Base-by-base conservation (phyloP, 2,888 invertebrate genomes). In the Panzeria rudis region DNA sequence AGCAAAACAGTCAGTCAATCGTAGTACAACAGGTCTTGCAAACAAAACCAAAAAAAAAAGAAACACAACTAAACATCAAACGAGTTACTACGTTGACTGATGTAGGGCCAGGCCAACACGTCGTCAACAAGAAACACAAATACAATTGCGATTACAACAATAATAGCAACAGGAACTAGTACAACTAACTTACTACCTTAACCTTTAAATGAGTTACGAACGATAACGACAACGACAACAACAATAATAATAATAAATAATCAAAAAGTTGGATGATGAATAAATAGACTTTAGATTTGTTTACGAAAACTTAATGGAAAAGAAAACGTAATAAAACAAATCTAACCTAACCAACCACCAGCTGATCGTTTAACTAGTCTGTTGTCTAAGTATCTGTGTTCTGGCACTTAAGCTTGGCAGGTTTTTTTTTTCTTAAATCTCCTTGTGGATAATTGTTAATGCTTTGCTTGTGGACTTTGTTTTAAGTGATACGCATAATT, bases 41-140 rank as follows among this genome's bases (percentile, higher is more conserved):
- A 72, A 64, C 52, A 83, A 66, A 66, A 77, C 13, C 50, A 61
- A 80, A 61, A 68, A 32, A 8, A 69, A 32, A 20, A 32, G 38
- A 54, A 76, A 61, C 25, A 41, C 15, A 23, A 66, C 56, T 32
- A 56, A 77, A 83, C 59, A 76, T 41, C 71, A 85, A 85, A 85
- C 85, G 61, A 73, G 85, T 82, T 85, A 81, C 82, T 85, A 81
- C 82, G 52, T 38, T 82, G 82, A 82, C 82, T 87, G 84, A 85
- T 87, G 81, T 86, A 87, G 87, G 87, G 86, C 87, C 81, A 82
- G 87, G 86, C 87, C 81, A 82, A 69, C 78, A 62, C 72, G 66
- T 32, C 66, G 25, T 47, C 54, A 66, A 47, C 35, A 7, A 38
- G 23, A 8, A 32, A 32, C 41, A 72, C 56, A 64, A 64, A 17